phyloP scores from a whole-genome alignment of 1,140 invertebrate genomes.

The Elysia chlorotica region DNA sequence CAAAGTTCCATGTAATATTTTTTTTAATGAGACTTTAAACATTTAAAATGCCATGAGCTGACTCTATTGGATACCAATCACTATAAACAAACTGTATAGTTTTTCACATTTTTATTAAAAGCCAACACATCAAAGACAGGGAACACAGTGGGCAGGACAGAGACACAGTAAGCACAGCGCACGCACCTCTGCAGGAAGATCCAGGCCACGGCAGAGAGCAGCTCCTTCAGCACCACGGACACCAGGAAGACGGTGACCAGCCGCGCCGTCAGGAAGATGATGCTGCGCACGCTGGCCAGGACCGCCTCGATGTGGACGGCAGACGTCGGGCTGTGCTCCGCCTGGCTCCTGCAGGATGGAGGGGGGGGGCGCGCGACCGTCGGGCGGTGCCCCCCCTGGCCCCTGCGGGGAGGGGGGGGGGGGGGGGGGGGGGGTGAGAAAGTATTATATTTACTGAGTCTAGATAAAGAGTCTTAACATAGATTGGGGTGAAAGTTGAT shows the following conservation, averaged over 20 bases:
- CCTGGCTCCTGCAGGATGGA: neutral
- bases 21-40: neutral
- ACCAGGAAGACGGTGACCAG: constrained; percentile 41
- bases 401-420: neutral
- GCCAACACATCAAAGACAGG: neutral
- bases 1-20: neutral
- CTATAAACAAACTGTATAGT: too few species aligned
- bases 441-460: neutral
- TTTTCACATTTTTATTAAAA: neutral
- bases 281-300: constrained; percentile 33
- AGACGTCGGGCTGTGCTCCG: neutral
- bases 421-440: neutral
- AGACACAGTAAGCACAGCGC: too few species aligned
- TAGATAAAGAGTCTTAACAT: neutral
- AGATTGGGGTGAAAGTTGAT: too few species aligned
- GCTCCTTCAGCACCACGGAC: constrained; percentile 43
- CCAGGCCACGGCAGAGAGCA: constrained; percentile 41
- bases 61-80: neutral
- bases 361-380: too few species aligned
- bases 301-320: constrained; percentile 37
- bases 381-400: neutral
- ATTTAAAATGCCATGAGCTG: neutral
- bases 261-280: constrained; percentile 43
- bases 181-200: constrained; percentile 46
- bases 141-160: neutral